Evolutionary conservation across 2,888 invertebrate species (phyloP).

Genomic region (Polymixis lichenea): DNA sequence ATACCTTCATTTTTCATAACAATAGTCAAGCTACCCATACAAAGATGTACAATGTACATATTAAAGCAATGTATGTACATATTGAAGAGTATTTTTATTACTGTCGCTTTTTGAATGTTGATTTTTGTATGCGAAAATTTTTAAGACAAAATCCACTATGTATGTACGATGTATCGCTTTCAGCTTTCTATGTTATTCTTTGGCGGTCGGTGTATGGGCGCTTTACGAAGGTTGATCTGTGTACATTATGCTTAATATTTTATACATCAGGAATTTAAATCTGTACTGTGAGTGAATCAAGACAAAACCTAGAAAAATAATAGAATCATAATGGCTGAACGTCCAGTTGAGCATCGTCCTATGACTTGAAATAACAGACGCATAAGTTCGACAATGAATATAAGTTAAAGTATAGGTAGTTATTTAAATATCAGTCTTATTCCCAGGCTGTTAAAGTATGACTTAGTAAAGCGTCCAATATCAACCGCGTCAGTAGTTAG

Average conservation of each 20-base stretch:
- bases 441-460: background rate
- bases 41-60: slow-evolving; percentile 80
- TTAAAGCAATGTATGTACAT: slow-evolving; percentile 78
- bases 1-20: slow-evolving; percentile 19
- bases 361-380: background rate
- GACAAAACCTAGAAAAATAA: background rate
- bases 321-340: background rate
- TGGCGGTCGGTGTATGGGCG: slow-evolving; percentile 42
- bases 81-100: slow-evolving; percentile 78
- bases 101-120: slow-evolving; percentile 72
- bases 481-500: slow-evolving; percentile 50
- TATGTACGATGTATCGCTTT: slow-evolving; percentile 62
- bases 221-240: slow-evolving; percentile 38
- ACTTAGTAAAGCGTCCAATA: slow-evolving; percentile 43
- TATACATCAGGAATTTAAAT: slow-evolving; percentile 4
- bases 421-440: slow-evolving; percentile 10
- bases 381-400: background rate
- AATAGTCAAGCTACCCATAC: slow-evolving; percentile 68
- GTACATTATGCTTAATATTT: slow-evolving; percentile 16
- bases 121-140: slow-evolving; percentile 65
- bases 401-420: background rate
- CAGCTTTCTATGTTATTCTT: slow-evolving; percentile 63
- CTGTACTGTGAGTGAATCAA: background rate
- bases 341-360: background rate
- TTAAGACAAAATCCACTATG: slow-evolving; percentile 57